Evolutionary conservation across 1,140 invertebrate genomes (phyloP), one percentile per base, ranked within the genome.

Genomic region (Drosophila ananassae): DNA sequence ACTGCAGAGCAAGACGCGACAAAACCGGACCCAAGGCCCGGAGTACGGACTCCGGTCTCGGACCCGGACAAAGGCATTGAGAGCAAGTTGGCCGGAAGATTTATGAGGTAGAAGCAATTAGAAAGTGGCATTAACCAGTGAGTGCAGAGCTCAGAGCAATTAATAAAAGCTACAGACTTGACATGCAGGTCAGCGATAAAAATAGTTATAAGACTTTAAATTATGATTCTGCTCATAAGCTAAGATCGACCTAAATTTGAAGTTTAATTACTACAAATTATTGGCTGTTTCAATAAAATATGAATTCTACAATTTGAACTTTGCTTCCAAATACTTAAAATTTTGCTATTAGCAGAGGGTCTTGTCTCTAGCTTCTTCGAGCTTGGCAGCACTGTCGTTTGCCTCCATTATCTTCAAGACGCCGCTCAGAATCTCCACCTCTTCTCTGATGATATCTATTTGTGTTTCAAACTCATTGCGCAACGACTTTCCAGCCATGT

Each of bases 51-150:
- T 17, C 37, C 3, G 41, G 41, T 21, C 7, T n/a, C 13, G 41
- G 34, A 24, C 10, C 24, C 21, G n/a, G 39, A 39, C 12, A 17
- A 25, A 59, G 47, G 54, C 32, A 51, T 51, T 60, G 41, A 21
- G 44, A 47, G 56, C 44, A 53, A 61, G 57, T 59, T 41, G 50
- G 52, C 24, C 41, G 62, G 25, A 74, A 85, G 82, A 85, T 85
- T 85, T 85, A 85, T 85, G 82, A 85, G 82, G 82, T 85, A 85
- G 82, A 85, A 82, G 82, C 82, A 85, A 85, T 85, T 85, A 85
- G 82, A 87, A 87, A 85, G 78, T 82, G 74, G 78, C 75, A 87
- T 78, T 73, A 85, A 82, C 83, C 81, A 87, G 64, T 60, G 77
- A 81, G 55, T 79, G 71, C 79, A 72, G 34, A 67, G 64, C 46